Evolutionary conservation across 2,113 vertebrate species (phyloP).

Genomic region (Ictalurus punctatus): DNA sequence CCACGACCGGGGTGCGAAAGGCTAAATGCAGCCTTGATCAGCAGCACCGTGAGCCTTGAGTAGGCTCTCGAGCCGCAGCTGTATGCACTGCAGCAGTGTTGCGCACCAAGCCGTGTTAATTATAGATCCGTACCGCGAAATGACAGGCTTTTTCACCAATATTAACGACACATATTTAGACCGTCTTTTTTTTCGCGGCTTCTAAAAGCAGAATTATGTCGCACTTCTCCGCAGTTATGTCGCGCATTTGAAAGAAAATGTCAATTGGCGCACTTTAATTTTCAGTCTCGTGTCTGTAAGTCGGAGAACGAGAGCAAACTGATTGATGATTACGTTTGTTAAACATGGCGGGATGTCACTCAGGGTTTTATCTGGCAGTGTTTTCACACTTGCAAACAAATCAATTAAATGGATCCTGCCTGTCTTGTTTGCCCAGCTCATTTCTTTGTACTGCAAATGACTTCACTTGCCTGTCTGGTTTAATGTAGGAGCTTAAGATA

Average conservation of each 20-base stretch:
- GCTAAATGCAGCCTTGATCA: not conserved
- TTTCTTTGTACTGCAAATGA: constrained; percentile 17
- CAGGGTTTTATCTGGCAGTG: not conserved
- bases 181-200: not conserved
- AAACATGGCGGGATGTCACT: constrained; percentile 7
- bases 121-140: constrained; percentile 11
- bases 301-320: not conserved
- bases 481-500: constrained; percentile 1
- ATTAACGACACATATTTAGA: constrained; percentile 28
- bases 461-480: constrained; percentile 11
- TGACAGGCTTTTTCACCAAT: constrained; percentile 24
- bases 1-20: not conserved
- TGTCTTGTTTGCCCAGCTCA: constrained; percentile 32
- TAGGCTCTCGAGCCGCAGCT: constrained; percentile 20
- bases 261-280: not conserved
- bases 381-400: constrained; percentile 29
- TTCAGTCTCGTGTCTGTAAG: not conserved
- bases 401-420: constrained; percentile 28
- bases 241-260: not conserved
- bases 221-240: not conserved
- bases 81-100: constrained; percentile 21
- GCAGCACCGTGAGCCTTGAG: not conserved
- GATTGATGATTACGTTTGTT: constrained; percentile 16
- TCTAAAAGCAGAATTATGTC: constrained; percentile 13
- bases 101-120: constrained; percentile 22